Conservation (phyloP, 2,888 invertebrate species). For the Synanthedon vespiformis region DNA sequence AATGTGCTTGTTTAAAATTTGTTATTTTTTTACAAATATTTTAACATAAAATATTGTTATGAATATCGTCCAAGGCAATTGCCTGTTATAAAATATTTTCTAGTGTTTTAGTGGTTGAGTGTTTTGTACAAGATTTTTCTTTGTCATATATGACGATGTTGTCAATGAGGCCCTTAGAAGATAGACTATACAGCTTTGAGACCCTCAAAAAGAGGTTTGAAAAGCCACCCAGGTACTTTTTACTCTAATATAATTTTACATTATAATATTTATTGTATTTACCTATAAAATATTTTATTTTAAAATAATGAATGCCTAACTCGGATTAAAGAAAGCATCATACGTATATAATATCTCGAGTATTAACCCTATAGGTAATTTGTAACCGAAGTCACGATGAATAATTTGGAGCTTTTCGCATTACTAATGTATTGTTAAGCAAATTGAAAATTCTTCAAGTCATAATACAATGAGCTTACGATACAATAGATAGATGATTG, state of each 20-base stretch:
- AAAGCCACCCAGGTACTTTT: slow-evolving; percentile 36
- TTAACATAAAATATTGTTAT: neutral
- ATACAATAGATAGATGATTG: no score
- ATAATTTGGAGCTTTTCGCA: no score
- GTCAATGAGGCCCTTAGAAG: slow-evolving; percentile 37
- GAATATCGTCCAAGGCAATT: no score
- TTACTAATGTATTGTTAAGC: no score
- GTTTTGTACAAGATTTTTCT: neutral
- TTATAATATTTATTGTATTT: neutral
- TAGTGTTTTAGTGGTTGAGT: neutral
- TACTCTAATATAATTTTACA: neutral
- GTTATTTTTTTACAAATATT: neutral
- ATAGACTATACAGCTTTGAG: slow-evolving; percentile 50
- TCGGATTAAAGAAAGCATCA: no score
- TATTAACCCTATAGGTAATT: no score
- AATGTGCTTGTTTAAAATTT: neutral
- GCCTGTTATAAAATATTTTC: no score
- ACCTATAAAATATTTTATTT: neutral
- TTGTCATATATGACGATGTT: slow-evolving; percentile 29
- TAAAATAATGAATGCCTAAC: neutral
- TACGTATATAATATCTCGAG: no score
- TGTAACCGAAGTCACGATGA: no score
- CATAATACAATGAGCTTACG: no score
- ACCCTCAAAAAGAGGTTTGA: slow-evolving; percentile 56
- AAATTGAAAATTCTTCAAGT: no score